Conservation (phyloP, 2,888 invertebrate species). For the Odontothrips loti region DNA sequence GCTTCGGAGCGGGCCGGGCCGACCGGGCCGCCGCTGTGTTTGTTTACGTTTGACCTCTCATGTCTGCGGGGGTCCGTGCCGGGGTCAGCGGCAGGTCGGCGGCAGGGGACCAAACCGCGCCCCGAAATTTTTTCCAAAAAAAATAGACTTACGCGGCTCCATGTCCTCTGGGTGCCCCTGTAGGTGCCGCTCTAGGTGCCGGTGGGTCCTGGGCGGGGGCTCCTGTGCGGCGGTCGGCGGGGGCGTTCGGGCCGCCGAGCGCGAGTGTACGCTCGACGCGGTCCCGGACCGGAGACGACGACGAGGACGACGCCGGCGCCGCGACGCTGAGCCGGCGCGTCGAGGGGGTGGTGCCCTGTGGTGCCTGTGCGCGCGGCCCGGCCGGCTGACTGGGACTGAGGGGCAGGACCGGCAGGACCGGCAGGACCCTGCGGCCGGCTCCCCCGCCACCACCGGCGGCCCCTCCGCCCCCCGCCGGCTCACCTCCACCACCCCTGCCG, state of each 20-base stretch:
- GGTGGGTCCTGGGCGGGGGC: neutral
- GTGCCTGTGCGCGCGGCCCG: neutral
- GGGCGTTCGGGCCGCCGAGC: neutral
- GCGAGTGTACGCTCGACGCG: neutral
- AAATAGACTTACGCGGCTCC: neutral
- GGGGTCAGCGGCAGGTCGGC: no score
- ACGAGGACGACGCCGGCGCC: neutral
- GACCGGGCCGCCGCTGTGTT: no score
- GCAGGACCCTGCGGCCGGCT: neutral
- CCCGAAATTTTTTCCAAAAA: no score
- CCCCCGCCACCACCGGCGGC: no score
- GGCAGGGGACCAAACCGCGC: no score
- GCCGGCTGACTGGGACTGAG: slow-evolving; percentile 3
- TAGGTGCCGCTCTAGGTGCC: no score
- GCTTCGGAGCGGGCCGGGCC: no score
- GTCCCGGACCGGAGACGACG: neutral
- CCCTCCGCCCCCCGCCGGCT: neutral
- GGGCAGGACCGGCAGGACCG: neutral
- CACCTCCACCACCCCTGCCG: neutral
- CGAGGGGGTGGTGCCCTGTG: neutral
- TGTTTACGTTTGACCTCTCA: no score
- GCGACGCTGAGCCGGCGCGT: neutral
- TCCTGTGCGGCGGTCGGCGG: neutral
- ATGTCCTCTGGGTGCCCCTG: neutral
- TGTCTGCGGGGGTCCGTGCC: no score